These are phyloP conservation scores for Magallana ariakensis DNA, from an alignment of 1,140 invertebrate species.

Conservation along the genomic window DNA sequence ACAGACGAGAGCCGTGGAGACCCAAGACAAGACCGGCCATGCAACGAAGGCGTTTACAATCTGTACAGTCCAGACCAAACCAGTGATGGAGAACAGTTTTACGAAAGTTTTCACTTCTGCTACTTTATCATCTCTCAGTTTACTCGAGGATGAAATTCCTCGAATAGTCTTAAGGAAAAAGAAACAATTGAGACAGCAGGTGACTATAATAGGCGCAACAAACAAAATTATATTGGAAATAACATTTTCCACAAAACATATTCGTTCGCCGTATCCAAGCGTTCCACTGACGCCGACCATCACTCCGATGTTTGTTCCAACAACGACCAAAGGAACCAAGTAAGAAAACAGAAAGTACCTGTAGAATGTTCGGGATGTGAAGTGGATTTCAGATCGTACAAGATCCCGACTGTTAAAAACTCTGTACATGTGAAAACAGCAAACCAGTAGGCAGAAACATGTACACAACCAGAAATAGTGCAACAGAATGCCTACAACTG, in stretches of 20 bases:
- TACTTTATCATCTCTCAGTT: constrained; percentile 7
- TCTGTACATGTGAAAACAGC: constrained; percentile 46
- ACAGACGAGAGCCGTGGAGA: not conserved
- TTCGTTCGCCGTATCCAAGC: not conserved
- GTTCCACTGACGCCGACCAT: not conserved
- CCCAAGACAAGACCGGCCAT: not conserved
- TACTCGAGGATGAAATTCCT: not conserved
- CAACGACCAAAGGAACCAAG: not conserved
- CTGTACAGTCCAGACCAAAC: not conserved
- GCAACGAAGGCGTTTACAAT: not conserved
- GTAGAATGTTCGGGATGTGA: not conserved
- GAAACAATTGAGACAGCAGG: not conserved
- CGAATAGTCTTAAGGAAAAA: constrained; percentile 11
- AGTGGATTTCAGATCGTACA: not conserved
- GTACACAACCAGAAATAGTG: constrained; percentile 44
- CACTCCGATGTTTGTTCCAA: constrained; percentile 2
- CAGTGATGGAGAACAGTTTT: not conserved
- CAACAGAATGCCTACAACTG: constrained; percentile 23
- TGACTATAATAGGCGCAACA: not conserved
- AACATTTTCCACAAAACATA: constrained; percentile 15
- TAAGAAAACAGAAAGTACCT: not conserved
- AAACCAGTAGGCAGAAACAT: constrained; percentile 22
- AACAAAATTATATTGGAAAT: not conserved
- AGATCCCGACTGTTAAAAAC: not conserved
- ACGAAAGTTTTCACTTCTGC: not conserved